phyloP scores from a whole-genome alignment of 2,797 vertebrate species.

The Tachyglossus aculeatus region DNA sequence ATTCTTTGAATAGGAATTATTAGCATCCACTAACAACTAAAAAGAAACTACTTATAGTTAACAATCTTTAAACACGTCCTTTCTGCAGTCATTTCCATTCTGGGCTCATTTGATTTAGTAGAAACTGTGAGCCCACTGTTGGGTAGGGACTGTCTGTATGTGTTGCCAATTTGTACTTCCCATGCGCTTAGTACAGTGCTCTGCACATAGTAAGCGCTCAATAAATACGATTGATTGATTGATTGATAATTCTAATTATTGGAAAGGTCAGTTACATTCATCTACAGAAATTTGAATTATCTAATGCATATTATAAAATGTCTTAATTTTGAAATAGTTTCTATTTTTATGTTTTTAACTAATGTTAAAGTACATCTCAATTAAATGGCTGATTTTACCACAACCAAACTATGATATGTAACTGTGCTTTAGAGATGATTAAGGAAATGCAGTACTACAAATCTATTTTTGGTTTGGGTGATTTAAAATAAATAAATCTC shows the following conservation, averaged over 20 bases:
- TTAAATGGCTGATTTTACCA: neutral
- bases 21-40: neutral
- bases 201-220: too few species aligned
- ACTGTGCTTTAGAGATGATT: constrained; percentile 7
- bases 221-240: too few species aligned
- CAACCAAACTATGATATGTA: neutral
- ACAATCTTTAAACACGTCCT: constrained; percentile 38
- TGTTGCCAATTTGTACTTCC: too few species aligned
- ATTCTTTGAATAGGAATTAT: constrained; percentile 45
- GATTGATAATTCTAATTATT: neutral
- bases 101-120: constrained; percentile 43
- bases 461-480: neutral
- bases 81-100: constrained; percentile 14
- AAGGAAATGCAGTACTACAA: neutral
- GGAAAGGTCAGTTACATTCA: neutral
- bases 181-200: too few species aligned
- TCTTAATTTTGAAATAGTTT: constrained; percentile 5
- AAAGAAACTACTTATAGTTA: too few species aligned
- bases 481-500: constrained; percentile 10
- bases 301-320: neutral
- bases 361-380: neutral
- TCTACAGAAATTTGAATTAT: neutral
- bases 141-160: too few species aligned
- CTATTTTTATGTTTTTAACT: constrained; percentile 2
- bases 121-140: too few species aligned